Evolutionary conservation across 2,797 vertebrate species (phyloP), one percentile per base, ranked within the genome.

Genomic region (Vultur gryphus): DNA sequence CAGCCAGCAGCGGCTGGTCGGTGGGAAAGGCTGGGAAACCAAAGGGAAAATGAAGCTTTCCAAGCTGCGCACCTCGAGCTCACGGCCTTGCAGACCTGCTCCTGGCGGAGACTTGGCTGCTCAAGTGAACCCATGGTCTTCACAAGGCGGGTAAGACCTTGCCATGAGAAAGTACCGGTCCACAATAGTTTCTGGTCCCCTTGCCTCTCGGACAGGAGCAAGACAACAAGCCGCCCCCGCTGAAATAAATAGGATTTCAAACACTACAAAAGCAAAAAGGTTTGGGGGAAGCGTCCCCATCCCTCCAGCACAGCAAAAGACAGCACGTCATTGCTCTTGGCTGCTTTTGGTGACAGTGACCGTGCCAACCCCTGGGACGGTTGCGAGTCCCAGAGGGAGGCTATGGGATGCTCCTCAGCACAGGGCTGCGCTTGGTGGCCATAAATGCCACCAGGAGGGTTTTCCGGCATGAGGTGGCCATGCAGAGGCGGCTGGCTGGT

Each of bases 1-100:
- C 21, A 0, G 14, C 44, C 16, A 16, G 54, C n/a, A 37, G 72
- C 0, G 1, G 35, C 72, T 72, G 79, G 33, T 55, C 41, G 5
- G 24, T 4, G 3, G 64, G 69, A 71, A 86, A 9, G 21, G 24
- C 93, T 97, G 35, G 31, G 65, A 80, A 89, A 81, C 3, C 55
- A 58, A 51, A 71, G 26, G 31, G 35, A 46, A 64, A 75, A 57
- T 1, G 4, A 46, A 77, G 23, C 7, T 61, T 66, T 72, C 28
- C 21, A 16, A 64, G 64, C n/a, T 51, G n/a, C 8, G 7, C 29
- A 13, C 24, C 11, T 35, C 0, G 4, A 66, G 12, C 43, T 70
- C 46, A 2, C 0, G 35, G 78, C 52, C 26, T 52, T 41, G 25
- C 72, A 48, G 67, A 72, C 14, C 41, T 49, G 37, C 31, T 46